Conservation (phyloP, 2,113 vertebrate genomes). For the Casuarius casuarius region DNA sequence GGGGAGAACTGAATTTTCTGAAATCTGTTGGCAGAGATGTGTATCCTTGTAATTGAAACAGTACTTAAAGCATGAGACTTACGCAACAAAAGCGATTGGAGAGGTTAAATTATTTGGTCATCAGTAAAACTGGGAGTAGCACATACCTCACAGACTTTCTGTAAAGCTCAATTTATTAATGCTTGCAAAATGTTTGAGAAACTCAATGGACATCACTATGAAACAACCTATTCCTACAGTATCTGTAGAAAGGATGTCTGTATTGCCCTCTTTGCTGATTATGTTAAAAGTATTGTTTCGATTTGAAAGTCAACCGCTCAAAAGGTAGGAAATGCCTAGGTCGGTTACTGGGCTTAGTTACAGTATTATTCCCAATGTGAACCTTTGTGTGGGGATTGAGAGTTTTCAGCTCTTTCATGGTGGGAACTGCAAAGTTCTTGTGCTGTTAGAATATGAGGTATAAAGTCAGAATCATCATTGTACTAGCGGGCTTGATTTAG, state of each 20-base stretch:
- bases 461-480: neutral
- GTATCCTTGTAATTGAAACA: neutral
- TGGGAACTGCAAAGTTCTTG: neutral
- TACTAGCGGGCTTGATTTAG: neutral
- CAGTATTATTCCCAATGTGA: neutral
- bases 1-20: neutral
- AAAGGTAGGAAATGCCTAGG: neutral
- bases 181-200: neutral
- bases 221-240: neutral
- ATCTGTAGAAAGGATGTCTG: rapidly evolving
- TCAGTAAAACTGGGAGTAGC: neutral
- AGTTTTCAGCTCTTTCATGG: neutral
- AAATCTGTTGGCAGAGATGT: neutral
- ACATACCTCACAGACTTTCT: neutral
- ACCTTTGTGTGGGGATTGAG: neutral
- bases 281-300: neutral
- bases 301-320: neutral
- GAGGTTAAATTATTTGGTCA: neutral
- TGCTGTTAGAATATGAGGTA: neutral
- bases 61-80: neutral
- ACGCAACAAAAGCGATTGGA: neutral
- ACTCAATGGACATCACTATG: neutral
- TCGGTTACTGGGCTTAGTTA: neutral
- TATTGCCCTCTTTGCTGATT: neutral
- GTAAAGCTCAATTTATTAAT: neutral